A percentile compares a stretch with the other conserved stretches of the same genome.
phyloP scores from a whole-genome alignment of 2,888 invertebrate genomes.

The Eueremaeus valkanovi region DNA sequence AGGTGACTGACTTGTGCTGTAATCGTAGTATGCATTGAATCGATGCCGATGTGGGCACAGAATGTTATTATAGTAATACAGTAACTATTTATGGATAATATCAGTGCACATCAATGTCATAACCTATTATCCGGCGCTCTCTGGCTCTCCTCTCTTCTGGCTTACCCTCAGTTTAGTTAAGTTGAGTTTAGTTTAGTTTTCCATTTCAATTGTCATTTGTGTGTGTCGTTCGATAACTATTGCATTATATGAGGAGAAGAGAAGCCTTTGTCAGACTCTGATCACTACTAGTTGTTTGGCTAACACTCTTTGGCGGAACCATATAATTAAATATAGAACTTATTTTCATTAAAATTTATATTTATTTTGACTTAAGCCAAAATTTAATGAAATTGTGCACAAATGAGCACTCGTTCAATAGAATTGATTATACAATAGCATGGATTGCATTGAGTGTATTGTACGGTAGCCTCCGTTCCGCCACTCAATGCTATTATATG shows the following conservation, averaged over 20 bases:
- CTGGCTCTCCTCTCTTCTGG: background rate
- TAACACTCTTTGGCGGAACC: conserved; percentile 3
- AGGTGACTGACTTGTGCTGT: conserved; percentile 7
- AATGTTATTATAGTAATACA: conserved; percentile 23
- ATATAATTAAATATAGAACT: background rate
- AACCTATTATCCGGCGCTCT: background rate
- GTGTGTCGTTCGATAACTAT: conserved; percentile 13
- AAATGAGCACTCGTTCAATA: background rate
- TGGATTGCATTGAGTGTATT: background rate
- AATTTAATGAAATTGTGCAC: too few relatives aligned
- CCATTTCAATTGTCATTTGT: conserved; percentile 22
- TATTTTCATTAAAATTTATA: background rate
- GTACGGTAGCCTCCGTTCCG: background rate
- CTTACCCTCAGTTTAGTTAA: conserved; percentile 23
- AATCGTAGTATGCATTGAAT: background rate
- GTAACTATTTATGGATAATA: conserved; percentile 21
- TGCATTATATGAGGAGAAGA: background rate
- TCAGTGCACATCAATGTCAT: conserved; percentile 10
- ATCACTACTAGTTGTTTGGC: background rate
- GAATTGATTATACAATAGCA: too few relatives aligned
- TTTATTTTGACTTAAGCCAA: too few relatives aligned
- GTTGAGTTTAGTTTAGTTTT: conserved; percentile 5
- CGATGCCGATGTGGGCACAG: conserved; percentile 15
- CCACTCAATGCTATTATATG: conserved; percentile 21
- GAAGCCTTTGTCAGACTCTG: background rate